phyloP scores from a whole-genome alignment of 2,113 vertebrate genomes.

The Myocastor coypus region DNA sequence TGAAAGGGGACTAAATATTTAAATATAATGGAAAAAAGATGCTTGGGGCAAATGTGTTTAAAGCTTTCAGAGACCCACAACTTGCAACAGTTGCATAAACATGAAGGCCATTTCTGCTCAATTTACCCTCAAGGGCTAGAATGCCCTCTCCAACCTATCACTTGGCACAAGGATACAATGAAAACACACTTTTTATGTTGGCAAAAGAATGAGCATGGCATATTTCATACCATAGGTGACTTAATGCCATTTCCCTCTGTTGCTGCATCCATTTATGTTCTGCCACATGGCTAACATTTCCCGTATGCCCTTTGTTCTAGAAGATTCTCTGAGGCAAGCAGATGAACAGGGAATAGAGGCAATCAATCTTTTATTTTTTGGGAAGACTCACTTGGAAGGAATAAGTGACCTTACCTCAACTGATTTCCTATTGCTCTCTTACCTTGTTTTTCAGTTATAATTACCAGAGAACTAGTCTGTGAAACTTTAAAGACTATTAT shows the following conservation, averaged over 20 bases:
- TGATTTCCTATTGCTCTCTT: neutral
- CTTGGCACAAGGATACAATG: neutral
- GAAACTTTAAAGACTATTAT: neutral
- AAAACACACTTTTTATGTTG: conserved; percentile 10
- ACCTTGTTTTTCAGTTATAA: neutral
- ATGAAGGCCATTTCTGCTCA: neutral
- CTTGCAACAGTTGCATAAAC: conserved; percentile 52
- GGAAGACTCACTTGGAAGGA: neutral
- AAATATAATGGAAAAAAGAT: conserved; percentile 75
- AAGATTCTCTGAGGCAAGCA: neutral
- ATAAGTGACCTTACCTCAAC: neutral
- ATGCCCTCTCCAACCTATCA: neutral
- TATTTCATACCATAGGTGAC: neutral
- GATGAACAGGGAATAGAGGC: neutral
- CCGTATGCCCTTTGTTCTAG: neutral
- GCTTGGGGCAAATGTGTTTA: conserved; percentile 56
- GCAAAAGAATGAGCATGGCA: neutral
- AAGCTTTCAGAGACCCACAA: conserved; percentile 52
- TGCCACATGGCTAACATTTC: neutral
- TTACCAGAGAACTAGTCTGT: neutral
- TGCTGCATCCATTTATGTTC: neutral
- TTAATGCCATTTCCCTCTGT: neutral
- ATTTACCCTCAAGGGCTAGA: neutral
- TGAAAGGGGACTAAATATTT: conserved; percentile 56
- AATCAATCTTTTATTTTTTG: neutral